Percentiles rank a stretch among this genome's conserved stretches.
Conservation (phyloP, 2,888 invertebrate species). For the Agrotis ipsilon region DNA sequence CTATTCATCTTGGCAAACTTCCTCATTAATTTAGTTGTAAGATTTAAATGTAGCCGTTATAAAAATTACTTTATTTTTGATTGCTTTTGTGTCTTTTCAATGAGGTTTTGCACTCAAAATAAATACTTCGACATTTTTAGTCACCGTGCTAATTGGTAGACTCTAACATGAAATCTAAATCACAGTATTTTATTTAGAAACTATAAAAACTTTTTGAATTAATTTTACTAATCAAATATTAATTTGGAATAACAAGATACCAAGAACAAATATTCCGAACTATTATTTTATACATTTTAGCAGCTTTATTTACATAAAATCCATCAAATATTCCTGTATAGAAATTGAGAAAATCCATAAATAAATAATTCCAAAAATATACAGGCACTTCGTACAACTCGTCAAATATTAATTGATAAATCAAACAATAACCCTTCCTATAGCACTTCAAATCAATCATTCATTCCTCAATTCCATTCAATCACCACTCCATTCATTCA, state of each 20-base stretch:
- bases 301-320: not conserved
- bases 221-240: not conserved
- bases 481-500: slow-evolving; percentile 38
- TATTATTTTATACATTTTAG: too few relatives aligned
- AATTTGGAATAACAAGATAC: too few relatives aligned
- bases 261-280: too few relatives aligned
- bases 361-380: not conserved
- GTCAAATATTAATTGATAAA: slow-evolving; percentile 4
- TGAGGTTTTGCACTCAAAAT: not conserved
- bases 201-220: not conserved
- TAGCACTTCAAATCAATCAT: slow-evolving; percentile 31
- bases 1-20: too few relatives aligned
- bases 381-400: too few relatives aligned
- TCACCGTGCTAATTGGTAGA: not conserved
- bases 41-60: too few relatives aligned
- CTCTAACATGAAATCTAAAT: not conserved
- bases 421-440: slow-evolving; percentile 11
- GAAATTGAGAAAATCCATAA: not conserved
- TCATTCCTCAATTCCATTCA: slow-evolving; percentile 40
- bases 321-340: not conserved
- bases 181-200: not conserved
- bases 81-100: not conserved
- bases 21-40: too few relatives aligned
- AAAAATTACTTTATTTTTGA: too few relatives aligned
- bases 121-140: not conserved